Evolutionary conservation across 2,888 invertebrate species (phyloP), one percentile per base, ranked within the genome.

Genomic region (Scaeva pyrastri): DNA sequence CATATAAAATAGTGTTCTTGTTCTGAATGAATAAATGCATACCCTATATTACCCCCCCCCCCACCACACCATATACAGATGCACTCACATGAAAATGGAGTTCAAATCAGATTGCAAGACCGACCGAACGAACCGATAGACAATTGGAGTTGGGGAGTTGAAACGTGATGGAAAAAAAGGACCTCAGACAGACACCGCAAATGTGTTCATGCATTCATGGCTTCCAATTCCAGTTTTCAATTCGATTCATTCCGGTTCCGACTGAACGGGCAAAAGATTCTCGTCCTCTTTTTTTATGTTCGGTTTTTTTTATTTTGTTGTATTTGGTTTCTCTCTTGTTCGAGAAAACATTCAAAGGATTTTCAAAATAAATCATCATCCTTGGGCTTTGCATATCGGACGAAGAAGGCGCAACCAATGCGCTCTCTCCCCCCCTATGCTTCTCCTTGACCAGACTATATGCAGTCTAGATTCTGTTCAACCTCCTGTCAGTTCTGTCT

Each of bases 341-440:
- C 26, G 52, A 50, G 76, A 56, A 70, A 55, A 77, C 41, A 66
- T 86, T 86, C 86, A 86, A 82, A 86, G 82, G 70, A 77, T 78
- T 86, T 82, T 68, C 66, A 82, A 60, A 60, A 86, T 82, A 82
- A 78, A 86, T 82, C 82, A 86, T 82, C 82, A 86, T 86, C 81
- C 70, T 71, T 64, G 45, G 73, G 31, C 12, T 58, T 21, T 12
- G 31, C 4, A 50, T n/a, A n/a, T 12, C 3, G 26, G 8, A 11
- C 2, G 2, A 21, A 16, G 7, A 6, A 21, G 50, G 31, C 8
- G 31, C 31, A 31, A 31, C 8, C 3, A 12, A n/a, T n/a, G n/a
- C n/a, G n/a, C n/a, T n/a, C n/a, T n/a, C n/a, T n/a, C 5, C 12
- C 21, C 50, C n/a, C n/a, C n/a, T n/a, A n/a, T n/a, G n/a, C n/a